Conservation (phyloP, 2,797 vertebrate genomes). For the Pristis pectinata region DNA sequence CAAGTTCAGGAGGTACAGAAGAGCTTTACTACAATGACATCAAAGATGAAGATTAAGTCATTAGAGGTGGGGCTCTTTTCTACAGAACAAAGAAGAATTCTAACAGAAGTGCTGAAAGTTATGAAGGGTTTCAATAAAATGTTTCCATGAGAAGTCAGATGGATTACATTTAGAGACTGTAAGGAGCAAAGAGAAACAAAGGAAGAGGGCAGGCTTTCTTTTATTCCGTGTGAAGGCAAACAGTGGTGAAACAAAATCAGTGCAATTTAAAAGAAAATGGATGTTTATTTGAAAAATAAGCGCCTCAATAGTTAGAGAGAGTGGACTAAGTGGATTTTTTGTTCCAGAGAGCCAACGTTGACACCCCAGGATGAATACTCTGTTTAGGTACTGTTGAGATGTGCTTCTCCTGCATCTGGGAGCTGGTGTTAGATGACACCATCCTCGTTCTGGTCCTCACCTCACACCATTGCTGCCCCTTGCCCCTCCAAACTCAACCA, state of each 20-base stretch:
- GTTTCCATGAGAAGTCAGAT: too few species aligned
- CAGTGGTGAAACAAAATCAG: neutral
- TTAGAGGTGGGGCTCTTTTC: neutral
- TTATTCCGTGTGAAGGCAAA: neutral
- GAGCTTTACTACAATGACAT: neutral
- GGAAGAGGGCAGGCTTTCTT: neutral
- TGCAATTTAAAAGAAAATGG: neutral
- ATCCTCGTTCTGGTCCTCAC: too few species aligned
- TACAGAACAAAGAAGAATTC: neutral
- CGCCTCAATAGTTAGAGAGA: neutral
- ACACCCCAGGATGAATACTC: neutral
- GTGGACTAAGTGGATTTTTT: neutral
- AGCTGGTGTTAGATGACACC: too few species aligned
- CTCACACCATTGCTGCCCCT: too few species aligned
- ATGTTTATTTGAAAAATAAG: too few species aligned
- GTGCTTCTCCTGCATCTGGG: neutral
- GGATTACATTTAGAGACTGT: too few species aligned
- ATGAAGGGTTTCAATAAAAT: neutral
- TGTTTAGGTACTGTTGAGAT: neutral
- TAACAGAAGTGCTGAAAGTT: neutral
- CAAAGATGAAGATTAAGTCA: neutral
- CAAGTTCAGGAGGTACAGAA: neutral
- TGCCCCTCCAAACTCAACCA: too few species aligned
- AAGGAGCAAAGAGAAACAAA: too few species aligned
- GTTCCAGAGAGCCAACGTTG: neutral